Percentiles rank a stretch among this genome's conserved stretches.
Evolutionary conservation across 92 coral and sea anemone genomes (phyloP).

Genomic region (Palythoa grandis): DNA sequence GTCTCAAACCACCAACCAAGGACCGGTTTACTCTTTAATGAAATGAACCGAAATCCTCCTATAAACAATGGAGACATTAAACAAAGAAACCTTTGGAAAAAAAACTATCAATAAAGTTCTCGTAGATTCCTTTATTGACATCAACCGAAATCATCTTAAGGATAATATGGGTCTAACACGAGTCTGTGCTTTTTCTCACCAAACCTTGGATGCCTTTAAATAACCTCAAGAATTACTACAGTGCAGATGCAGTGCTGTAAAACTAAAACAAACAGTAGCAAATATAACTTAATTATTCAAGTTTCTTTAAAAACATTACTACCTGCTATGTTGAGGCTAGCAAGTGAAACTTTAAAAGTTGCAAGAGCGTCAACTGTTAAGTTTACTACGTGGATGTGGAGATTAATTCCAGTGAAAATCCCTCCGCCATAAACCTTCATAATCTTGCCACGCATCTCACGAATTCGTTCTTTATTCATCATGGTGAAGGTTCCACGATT

Average conservation of each 20-base stretch:
- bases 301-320: not conserved
- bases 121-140: not conserved
- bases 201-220: too few species aligned
- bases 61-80: too few species aligned
- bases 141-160: not conserved
- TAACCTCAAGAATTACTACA: too few species aligned
- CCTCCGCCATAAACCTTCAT: constrained; percentile 72
- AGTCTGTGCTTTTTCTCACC: too few species aligned
- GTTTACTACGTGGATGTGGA: constrained; percentile 57
- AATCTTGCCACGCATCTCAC: constrained; percentile 67
- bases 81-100: not conserved
- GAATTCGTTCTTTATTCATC: constrained; percentile 63
- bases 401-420: constrained; percentile 60
- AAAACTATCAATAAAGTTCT: not conserved
- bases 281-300: not conserved
- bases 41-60: too few species aligned
- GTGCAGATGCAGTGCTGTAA: too few species aligned
- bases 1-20: too few species aligned
- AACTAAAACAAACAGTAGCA: not conserved
- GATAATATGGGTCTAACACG: too few species aligned
- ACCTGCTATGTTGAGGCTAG: constrained; percentile 34
- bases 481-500: constrained; percentile 70
- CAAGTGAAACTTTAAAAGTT: constrained; percentile 58
- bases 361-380: constrained; percentile 73
- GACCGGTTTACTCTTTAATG: too few species aligned